phyloP scores from a whole-genome alignment of 2,113 vertebrate species.

The Aptenodytes patagonicus region DNA sequence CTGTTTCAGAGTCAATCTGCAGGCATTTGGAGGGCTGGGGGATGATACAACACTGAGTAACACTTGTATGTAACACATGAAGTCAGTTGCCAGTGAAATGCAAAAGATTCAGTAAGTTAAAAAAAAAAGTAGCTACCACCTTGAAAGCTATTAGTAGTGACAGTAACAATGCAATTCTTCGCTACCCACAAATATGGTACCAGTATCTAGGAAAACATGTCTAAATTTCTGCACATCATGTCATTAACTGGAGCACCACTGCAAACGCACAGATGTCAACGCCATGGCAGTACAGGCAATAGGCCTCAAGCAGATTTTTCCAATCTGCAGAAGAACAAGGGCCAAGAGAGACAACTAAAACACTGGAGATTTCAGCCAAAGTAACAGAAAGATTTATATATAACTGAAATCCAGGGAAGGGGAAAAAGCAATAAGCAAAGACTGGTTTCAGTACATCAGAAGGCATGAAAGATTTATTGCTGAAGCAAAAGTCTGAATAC shows the following conservation, averaged over 20 bases:
- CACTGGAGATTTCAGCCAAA: neutral
- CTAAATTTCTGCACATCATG: neutral
- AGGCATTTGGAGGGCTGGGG: slow-evolving; percentile 9
- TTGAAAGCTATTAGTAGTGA: neutral
- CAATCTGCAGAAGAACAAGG: neutral
- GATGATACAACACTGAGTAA: slow-evolving; percentile 47
- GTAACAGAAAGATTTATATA: neutral
- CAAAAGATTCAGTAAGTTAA: neutral
- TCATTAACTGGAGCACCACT: neutral
- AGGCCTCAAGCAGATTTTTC: neutral
- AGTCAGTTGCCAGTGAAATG: slow-evolving; percentile 24
- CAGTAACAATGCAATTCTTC: neutral
- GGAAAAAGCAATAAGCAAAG: neutral
- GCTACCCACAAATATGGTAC: neutral
- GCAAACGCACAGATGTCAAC: neutral
- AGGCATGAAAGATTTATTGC: slow-evolving; percentile 43
- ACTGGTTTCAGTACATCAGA: slow-evolving; percentile 2
- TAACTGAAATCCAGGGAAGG: neutral
- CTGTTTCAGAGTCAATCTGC: slow-evolving; percentile 19
- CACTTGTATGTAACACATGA: slow-evolving; percentile 28
- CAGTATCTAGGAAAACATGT: neutral
- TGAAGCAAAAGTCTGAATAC: slow-evolving; percentile 12
- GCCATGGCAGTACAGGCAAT: neutral
- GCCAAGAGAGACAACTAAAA: neutral
- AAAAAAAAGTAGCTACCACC: neutral